Evolutionary conservation across 2,113 vertebrate genomes (phyloP).

Genomic region (Loxodonta africana): DNA sequence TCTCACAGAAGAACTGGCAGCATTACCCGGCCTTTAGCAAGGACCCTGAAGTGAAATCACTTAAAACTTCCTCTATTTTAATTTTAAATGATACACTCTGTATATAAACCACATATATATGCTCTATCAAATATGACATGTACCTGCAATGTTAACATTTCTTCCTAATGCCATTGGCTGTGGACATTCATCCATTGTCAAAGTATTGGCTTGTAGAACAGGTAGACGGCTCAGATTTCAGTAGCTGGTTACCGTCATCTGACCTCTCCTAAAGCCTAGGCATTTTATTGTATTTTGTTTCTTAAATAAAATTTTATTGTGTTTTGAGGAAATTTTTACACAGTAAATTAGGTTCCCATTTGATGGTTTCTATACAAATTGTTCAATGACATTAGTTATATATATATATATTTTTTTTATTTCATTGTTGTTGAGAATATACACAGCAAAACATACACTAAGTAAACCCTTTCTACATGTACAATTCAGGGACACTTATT

Average conservation of each 20-base stretch:
- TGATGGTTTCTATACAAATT: neutral
- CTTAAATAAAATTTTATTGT: neutral
- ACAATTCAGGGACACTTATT: too few relatives aligned
- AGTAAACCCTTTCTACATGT: too few relatives aligned
- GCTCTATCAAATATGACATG: constrained; percentile 52
- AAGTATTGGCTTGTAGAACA: neutral
- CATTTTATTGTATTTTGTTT: neutral
- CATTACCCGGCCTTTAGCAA: constrained; percentile 84
- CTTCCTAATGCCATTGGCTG: neutral
- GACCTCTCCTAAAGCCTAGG: neutral
- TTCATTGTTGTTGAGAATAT: too few relatives aligned
- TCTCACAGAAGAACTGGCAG: constrained; percentile 87
- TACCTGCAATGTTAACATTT: constrained; percentile 75
- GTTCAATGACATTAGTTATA: neutral
- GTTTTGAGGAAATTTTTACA: neutral
- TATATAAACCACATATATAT: constrained; percentile 78
- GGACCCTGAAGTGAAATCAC: constrained; percentile 86
- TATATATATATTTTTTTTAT: too few relatives aligned
- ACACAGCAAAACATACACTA: too few relatives aligned
- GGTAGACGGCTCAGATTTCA: too few relatives aligned
- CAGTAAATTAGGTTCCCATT: neutral
- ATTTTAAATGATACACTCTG: constrained; percentile 86
- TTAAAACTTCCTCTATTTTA: constrained; percentile 86
- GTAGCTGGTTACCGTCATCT: neutral
- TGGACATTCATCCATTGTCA: neutral